Base-by-base conservation (phyloP, 2,797 vertebrate species). In the Limosa lapponica region DNA sequence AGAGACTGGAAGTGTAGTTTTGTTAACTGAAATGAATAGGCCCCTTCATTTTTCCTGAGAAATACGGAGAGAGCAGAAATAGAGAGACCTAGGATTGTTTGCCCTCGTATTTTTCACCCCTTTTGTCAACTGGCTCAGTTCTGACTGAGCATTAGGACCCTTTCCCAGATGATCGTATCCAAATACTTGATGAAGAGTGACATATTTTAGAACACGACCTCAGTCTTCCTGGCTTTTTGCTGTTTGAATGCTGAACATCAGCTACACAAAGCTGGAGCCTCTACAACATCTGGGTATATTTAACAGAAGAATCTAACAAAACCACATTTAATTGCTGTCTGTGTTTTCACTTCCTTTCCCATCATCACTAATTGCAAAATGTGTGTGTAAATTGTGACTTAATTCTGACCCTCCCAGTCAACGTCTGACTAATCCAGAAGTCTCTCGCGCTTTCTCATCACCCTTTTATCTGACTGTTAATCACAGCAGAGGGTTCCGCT, bases 321-420 rank as follows among this genome's bases (percentile, higher is more conserved):
- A 77, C 95, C 94, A 90, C 95, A 84, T 79, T 79, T 96, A 90
- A 93, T 91, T 93, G 32, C 55, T 90, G n/a, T 88, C 66, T 84
- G 0, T 95, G 77, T 95, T 97, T 96, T 95, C 87, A 93, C 65
- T 96, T 96, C 80, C 82, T 90, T 97, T 93, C 70, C 73, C 73
- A 90, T 95, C 91, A 95, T 84, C 67, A 79, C 44, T 90, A 91
- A 97, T 91, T 95, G 94, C 77, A 94, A 94, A 93, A 82, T 23
- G 13, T 52, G 30, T 58, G 65, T 94, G 58, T 82, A 89, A 94
- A 89, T 59, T 93, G 77, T 82, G 73, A 72, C 65, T 93, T 92
- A 83, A 88, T 91, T 92, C 89, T 94, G 95, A 95, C 85, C 58
- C 66, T 95, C 73, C 72, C 88, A 71, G 41, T 85, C 74, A 78